phyloP scores from a whole-genome alignment of 2,888 invertebrate genomes.

The Mechanitis mazaeus region DNA sequence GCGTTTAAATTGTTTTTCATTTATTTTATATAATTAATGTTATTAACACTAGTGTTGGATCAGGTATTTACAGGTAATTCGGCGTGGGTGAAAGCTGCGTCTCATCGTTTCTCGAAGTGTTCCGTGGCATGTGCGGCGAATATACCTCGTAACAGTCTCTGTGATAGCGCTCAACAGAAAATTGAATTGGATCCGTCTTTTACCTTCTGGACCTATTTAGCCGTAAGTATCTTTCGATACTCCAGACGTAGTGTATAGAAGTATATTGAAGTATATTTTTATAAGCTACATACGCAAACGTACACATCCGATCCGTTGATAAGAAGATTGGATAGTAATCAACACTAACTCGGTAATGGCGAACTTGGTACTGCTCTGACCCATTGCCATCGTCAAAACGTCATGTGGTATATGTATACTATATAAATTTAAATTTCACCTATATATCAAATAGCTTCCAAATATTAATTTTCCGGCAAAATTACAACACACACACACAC shows the following conservation, averaged over 20 bases:
- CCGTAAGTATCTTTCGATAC: slow-evolving; percentile 57
- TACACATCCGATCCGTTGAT: slow-evolving; percentile 55
- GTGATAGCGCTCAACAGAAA: slow-evolving; percentile 76
- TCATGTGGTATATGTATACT: background rate
- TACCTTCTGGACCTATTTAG: slow-evolving; percentile 85
- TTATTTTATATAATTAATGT: background rate
- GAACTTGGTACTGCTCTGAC: slow-evolving; percentile 54
- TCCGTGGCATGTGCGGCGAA: slow-evolving; percentile 77
- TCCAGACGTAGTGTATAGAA: slow-evolving; percentile 25
- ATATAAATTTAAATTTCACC: no score
- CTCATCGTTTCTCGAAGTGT: slow-evolving; percentile 67
- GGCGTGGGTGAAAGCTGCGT: slow-evolving; percentile 49
- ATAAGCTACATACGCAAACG: slow-evolving; percentile 13
- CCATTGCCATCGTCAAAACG: slow-evolving; percentile 43
- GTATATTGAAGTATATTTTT: slow-evolving; percentile 1
- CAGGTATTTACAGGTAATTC: slow-evolving; percentile 39
- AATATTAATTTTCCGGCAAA: no score
- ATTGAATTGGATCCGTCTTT: slow-evolving; percentile 79
- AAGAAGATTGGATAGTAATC: slow-evolving; percentile 64
- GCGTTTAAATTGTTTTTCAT: background rate
- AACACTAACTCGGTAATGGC: slow-evolving; percentile 64
- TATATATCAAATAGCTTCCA: no score
- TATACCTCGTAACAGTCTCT: slow-evolving; percentile 74
- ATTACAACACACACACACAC: no score
- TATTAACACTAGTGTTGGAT: slow-evolving; percentile 22